Conservation (phyloP, 2,113 vertebrate species). For the Neogobius melanostomus region DNA sequence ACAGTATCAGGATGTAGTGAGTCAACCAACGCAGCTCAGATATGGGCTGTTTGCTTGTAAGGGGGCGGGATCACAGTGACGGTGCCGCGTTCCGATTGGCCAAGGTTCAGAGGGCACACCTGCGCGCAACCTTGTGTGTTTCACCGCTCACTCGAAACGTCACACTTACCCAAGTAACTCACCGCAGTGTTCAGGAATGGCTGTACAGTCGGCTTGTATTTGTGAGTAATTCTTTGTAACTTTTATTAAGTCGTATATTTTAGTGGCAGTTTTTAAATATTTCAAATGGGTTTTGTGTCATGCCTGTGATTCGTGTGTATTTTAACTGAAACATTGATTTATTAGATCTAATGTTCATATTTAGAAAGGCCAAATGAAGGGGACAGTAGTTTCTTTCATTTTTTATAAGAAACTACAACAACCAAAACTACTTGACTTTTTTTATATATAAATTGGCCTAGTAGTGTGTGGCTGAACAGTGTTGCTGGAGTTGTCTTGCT, state of each 20-base stretch:
- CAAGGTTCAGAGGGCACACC: slow-evolving; percentile 57
- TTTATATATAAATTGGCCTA: no score
- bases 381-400: not conserved
- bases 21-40: slow-evolving; percentile 7
- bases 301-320: no score
- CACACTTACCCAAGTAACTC: not conserved
- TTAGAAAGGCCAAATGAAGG: no score
- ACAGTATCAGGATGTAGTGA: slow-evolving; percentile 43
- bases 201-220: slow-evolving; percentile 44
- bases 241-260: not conserved
- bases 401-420: slow-evolving; percentile 35
- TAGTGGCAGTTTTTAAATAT: not conserved
- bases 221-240: slow-evolving; percentile 48
- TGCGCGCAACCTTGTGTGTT: slow-evolving; percentile 35
- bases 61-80: slow-evolving; percentile 45
- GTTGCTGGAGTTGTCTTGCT: slow-evolving; percentile 12
- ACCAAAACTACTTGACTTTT: slow-evolving; percentile 29
- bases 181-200: slow-evolving; percentile 38
- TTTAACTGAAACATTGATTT: no score
- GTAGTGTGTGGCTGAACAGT: not conserved
- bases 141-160: slow-evolving; percentile 28
- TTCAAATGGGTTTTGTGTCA: no score
- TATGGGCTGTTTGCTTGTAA: not conserved
- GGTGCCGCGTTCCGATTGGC: slow-evolving; percentile 59
- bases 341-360: no score